phyloP scores from a whole-genome alignment of 2,888 invertebrate genomes.

The Plagodis dolabraria region DNA sequence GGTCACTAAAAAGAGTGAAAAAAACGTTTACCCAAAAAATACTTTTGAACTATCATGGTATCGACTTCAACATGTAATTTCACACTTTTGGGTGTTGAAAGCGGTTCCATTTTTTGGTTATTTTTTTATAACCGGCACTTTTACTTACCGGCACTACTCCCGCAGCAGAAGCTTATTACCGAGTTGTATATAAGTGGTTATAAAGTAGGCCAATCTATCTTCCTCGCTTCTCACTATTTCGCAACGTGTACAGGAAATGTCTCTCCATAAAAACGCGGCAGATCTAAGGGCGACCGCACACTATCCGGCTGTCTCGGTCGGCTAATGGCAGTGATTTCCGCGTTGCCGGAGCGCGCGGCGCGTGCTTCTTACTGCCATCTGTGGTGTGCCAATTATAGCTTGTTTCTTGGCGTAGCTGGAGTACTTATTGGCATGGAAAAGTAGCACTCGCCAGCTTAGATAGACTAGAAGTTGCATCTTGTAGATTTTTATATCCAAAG shows the following conservation, averaged over 20 bases:
- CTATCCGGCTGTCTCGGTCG: slow-evolving; percentile 13
- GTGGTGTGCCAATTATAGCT: slow-evolving; percentile 8
- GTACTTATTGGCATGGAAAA: background rate
- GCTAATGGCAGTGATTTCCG: slow-evolving; percentile 25
- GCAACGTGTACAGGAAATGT: slow-evolving; percentile 19
- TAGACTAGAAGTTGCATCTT: background rate
- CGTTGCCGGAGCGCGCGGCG: background rate
- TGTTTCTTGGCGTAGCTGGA: slow-evolving; percentile 3
- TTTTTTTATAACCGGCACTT: no score
- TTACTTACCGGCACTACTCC: no score
- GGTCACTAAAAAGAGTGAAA: no score
- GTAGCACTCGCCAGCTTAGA: background rate
- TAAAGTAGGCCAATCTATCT: slow-evolving; percentile 9
- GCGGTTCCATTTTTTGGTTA: no score
- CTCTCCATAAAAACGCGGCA: slow-evolving; percentile 12
- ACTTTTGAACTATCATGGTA: no score
- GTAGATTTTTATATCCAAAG: no score
- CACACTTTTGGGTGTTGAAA: no score
- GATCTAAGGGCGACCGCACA: slow-evolving; percentile 17
- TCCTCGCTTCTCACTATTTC: slow-evolving; percentile 6
- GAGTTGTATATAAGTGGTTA: no score
- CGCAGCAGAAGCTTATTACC: no score
- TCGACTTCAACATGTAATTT: no score
- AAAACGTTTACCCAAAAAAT: no score
- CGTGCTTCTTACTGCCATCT: slow-evolving; percentile 6